Evolutionary conservation across 2,113 vertebrate species (phyloP).

Genomic region (Periophthalmus modestus): DNA sequence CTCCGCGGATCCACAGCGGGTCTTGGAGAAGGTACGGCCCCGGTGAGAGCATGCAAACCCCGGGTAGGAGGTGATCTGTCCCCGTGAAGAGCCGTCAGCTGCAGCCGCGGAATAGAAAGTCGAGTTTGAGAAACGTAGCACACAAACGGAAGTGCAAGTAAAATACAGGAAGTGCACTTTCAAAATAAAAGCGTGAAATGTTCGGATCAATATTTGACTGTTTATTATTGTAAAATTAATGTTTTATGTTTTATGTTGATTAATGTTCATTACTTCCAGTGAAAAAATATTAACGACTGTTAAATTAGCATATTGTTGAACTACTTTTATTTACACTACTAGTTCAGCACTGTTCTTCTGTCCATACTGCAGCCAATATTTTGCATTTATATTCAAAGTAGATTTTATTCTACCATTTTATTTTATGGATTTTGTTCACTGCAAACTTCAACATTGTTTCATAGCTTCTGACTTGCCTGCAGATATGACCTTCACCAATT

Average conservation of each 20-base stretch:
- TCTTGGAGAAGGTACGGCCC: neutral
- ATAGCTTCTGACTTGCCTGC: neutral
- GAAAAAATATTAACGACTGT: too few relatives aligned
- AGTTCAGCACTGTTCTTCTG: too few relatives aligned
- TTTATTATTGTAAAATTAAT: too few relatives aligned
- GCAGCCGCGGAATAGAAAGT: neutral
- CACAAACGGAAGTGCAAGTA: neutral
- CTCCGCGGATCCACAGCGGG: slow-evolving; percentile 5
- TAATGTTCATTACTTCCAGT: too few relatives aligned
- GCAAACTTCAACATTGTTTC: neutral
- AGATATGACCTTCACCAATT: neutral
- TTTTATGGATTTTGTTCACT: neutral
- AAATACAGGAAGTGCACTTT: neutral
- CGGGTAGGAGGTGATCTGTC: neutral
- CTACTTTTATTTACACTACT: too few relatives aligned
- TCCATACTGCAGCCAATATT: too few relatives aligned
- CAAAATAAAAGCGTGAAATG: neutral
- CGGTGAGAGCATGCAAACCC: neutral
- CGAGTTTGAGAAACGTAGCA: neutral
- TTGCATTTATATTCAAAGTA: too few relatives aligned
- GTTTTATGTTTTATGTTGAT: too few relatives aligned
- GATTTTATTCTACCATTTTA: too few relatives aligned
- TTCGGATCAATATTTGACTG: too few relatives aligned
- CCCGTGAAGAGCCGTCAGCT: neutral
- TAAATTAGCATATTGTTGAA: too few relatives aligned